These are phyloP conservation scores for Pammene aurita DNA, from an alignment of 2,888 invertebrate species.

Conservation along the genomic window DNA sequence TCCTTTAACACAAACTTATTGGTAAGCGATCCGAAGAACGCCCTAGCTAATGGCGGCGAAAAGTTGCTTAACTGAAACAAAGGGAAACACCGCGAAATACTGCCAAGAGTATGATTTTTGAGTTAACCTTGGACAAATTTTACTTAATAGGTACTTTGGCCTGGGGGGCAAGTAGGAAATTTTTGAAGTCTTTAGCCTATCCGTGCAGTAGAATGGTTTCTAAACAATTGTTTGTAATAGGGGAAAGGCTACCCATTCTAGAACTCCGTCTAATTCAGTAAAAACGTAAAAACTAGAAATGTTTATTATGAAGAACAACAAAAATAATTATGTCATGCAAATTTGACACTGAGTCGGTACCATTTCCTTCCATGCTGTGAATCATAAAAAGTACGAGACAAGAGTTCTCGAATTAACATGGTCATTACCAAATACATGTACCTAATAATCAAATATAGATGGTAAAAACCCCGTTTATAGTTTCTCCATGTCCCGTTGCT, in stretches of 20 bases:
- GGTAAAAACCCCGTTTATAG: too few species aligned
- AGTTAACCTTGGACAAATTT: not conserved
- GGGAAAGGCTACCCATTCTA: too few species aligned
- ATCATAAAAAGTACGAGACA: too few species aligned
- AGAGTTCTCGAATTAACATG: too few species aligned
- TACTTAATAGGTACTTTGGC: not conserved
- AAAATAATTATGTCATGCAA: too few species aligned
- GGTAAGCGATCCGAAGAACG: not conserved
- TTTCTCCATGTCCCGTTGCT: too few species aligned
- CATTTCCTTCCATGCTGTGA: too few species aligned
- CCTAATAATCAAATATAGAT: too few species aligned
- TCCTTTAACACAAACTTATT: not conserved
- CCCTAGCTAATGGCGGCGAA: conserved; percentile 25
- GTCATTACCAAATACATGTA: too few species aligned
- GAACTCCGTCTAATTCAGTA: too few species aligned
- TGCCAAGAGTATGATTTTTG: conserved; percentile 2
- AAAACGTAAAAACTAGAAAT: not conserved
- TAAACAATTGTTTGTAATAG: not conserved
- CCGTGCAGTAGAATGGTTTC: not conserved
- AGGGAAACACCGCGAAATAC: conserved; percentile 19
- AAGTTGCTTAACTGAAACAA: conserved; percentile 20
- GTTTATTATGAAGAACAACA: too few species aligned
- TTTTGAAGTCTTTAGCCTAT: not conserved
- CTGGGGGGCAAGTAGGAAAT: not conserved
- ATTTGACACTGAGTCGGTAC: too few species aligned